Conservation (phyloP, 2,888 invertebrate species). For the Arctia plantaginis region DNA sequence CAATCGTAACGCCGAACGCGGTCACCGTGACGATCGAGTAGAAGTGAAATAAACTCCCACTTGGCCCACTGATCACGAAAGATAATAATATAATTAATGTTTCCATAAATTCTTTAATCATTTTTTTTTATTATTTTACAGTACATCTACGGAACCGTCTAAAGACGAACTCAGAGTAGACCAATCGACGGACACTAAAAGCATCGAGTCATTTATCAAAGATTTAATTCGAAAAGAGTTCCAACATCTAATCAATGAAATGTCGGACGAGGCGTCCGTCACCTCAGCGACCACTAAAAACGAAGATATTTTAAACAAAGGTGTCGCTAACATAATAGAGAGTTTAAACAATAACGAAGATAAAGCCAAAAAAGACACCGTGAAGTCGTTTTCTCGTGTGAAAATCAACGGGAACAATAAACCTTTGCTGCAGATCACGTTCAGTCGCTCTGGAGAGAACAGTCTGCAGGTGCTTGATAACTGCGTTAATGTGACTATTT, state of each 20-base stretch:
- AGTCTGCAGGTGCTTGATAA: constrained; percentile 78
- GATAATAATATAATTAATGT: neutral
- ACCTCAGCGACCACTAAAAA: constrained; percentile 44
- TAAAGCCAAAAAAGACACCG: constrained; percentile 56
- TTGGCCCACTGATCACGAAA: neutral
- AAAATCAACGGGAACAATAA: constrained; percentile 83
- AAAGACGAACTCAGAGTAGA: constrained; percentile 64
- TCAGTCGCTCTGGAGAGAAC: constrained; percentile 75
- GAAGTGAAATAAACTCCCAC: too few relatives aligned
- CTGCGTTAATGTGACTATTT: constrained; percentile 78
- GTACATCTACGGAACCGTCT: constrained; percentile 46
- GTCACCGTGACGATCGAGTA: too few relatives aligned
- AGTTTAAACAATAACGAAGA: constrained; percentile 62
- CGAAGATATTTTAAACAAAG: constrained; percentile 72
- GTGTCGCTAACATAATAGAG: constrained; percentile 74
- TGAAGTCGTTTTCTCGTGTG: constrained; percentile 74
- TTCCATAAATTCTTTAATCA: neutral
- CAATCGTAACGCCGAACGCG: too few relatives aligned
- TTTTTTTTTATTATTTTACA: constrained; percentile 25
- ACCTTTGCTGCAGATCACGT: constrained; percentile 78
- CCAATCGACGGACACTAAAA: constrained; percentile 76
- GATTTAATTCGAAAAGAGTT: constrained; percentile 79
- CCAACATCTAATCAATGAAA: constrained; percentile 70
- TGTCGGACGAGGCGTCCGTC: constrained; percentile 64
- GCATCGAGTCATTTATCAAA: constrained; percentile 79